Conservation (phyloP, 2,113 vertebrate species). For the Silurus glanis region DNA sequence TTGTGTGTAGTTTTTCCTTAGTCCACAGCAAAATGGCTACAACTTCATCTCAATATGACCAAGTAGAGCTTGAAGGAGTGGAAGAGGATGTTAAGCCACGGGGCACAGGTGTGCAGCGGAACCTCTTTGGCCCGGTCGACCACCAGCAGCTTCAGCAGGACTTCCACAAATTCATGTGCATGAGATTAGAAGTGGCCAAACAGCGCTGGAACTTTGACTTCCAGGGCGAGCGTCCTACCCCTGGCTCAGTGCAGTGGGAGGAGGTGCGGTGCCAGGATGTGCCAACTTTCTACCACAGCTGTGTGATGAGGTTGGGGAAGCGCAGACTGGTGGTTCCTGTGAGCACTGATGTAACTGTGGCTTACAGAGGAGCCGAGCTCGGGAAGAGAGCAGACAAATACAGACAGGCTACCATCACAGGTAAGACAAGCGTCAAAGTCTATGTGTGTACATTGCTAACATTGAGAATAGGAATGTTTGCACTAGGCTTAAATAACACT, state of each 20-base stretch:
- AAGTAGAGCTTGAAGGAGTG: conserved; percentile 51
- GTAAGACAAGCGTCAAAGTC: conserved; percentile 52
- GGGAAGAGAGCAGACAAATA: conserved; percentile 57
- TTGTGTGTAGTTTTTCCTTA: conserved; percentile 37
- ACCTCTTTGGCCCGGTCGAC: conserved; percentile 76
- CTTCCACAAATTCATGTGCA: conserved; percentile 68
- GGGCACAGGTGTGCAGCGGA: conserved; percentile 48
- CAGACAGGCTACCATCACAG: conserved; percentile 71
- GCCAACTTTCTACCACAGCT: conserved; percentile 73
- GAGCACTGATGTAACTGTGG: not conserved
- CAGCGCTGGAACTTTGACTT: conserved; percentile 80
- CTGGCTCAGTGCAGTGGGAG: conserved; percentile 74
- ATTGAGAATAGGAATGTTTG: not conserved
- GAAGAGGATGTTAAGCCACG: conserved; percentile 47
- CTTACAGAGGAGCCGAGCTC: conserved; percentile 48
- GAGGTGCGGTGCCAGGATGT: conserved; percentile 66
- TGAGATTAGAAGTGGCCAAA: conserved; percentile 64
- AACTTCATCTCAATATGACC: conserved; percentile 54
- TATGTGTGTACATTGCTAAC: not conserved
- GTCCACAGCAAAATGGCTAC: conserved; percentile 59
- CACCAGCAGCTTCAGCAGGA: conserved; percentile 73
- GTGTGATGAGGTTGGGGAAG: conserved; percentile 44
- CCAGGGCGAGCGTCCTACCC: conserved; percentile 44
- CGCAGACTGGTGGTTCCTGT: not conserved
- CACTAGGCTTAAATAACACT: not conserved